Evolutionary conservation across 2,888 invertebrate genomes (phyloP).

Genomic region (Venustoraphidia nigricollis): DNA sequence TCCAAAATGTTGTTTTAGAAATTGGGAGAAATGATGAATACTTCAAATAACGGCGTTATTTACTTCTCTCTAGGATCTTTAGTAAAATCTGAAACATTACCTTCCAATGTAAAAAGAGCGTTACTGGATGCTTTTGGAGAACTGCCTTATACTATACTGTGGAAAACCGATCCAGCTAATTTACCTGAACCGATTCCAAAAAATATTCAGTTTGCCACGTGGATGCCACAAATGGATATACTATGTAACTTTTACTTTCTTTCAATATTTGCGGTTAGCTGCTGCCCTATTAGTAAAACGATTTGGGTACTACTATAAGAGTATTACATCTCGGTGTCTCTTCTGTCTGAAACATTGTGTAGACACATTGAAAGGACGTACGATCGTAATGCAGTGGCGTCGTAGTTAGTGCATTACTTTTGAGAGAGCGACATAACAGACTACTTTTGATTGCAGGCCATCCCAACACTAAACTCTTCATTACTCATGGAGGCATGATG

Average conservation of each 20-base stretch:
- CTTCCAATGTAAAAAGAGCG: conserved; percentile 27
- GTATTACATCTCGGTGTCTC: no score
- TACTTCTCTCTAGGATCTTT: conserved; percentile 45
- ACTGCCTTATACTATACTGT: conserved; percentile 35
- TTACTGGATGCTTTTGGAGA: conserved; percentile 35
- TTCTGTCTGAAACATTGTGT: no score
- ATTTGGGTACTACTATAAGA: no score
- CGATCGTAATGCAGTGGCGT: no score
- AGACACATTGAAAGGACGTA: no score
- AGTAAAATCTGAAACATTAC: conserved; percentile 37
- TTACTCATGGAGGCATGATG: conserved; percentile 20
- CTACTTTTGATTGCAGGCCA: conserved; percentile 13
- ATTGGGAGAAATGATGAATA: conserved; percentile 16
- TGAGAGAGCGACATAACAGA: no score
- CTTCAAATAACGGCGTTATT: conserved; percentile 25
- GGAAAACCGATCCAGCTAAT: conserved; percentile 34
- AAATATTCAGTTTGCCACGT: conserved; percentile 33
- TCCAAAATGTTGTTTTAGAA: conserved; percentile 11
- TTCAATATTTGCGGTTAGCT: not conserved
- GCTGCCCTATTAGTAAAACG: no score
- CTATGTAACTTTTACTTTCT: conserved; percentile 27
- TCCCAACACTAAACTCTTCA: conserved; percentile 16
- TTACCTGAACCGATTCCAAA: conserved; percentile 30
- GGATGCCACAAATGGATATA: conserved; percentile 39
- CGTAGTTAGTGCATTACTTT: no score